phyloP scores from a whole-genome alignment of 2,888 invertebrate genomes.

The Eudasyphora cyanicolor region DNA sequence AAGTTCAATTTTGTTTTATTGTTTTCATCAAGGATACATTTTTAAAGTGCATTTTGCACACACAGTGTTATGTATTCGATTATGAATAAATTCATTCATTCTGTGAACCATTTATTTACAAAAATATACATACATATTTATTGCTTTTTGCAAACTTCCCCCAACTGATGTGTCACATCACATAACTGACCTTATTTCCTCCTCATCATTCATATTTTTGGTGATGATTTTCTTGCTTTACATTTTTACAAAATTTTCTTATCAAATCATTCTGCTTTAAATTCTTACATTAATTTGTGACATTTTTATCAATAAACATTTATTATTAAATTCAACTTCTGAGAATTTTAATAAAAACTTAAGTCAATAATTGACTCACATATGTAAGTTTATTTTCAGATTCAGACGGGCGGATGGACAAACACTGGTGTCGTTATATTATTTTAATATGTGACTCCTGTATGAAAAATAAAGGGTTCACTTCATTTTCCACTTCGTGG shows the following conservation, averaged over 20 bases:
- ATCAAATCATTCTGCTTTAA: neutral
- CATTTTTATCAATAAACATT: conserved; percentile 2
- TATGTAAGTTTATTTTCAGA: neutral
- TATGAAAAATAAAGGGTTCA: neutral
- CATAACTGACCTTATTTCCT: neutral
- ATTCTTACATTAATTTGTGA: neutral
- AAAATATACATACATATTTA: no score
- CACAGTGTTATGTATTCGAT: no score
- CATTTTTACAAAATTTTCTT: neutral
- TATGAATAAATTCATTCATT: no score
- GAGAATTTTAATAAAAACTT: neutral
- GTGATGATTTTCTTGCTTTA: conserved; percentile 3
- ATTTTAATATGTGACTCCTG: neutral
- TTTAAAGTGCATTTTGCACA: no score
- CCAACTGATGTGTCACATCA: no score
- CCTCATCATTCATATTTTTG: neutral
- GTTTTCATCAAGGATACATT: no score
- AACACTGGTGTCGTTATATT: neutral
- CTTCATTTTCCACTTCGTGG: neutral
- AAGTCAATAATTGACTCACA: conserved; percentile 19
- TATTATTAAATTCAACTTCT: conserved; percentile 7
- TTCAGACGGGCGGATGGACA: neutral
- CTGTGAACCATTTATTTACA: no score
- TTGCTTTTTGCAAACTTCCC: no score
- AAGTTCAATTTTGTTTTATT: no score